Base-by-base conservation (phyloP, 2,888 invertebrate genomes). In the Caenorhabditis uteleia region DNA sequence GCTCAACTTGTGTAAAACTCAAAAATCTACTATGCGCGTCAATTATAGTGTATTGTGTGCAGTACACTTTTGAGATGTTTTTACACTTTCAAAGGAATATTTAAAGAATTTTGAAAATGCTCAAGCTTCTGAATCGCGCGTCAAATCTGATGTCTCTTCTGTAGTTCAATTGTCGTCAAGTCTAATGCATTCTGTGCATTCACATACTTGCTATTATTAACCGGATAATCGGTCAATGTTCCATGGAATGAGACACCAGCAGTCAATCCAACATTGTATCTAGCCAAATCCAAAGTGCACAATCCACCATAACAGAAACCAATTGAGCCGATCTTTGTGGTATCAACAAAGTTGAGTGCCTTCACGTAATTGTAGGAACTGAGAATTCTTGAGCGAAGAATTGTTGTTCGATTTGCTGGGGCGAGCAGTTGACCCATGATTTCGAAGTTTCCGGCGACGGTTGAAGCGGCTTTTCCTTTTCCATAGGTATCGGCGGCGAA, bases 241-340 rank as follows among this genome's bases (percentile, higher is more conserved):
- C 78, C 78, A 43, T 78, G 78, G 50, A 78, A 78, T 12, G 77
- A 72, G 0, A 78, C 77, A 8, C 65, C 78, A 1, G 71, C 71
- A 26, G 53, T 62, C 23, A 76, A 43, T 14, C 75, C 78, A 7
- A 70, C 56, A 44, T 74, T 68, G 39, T 66, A 69, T 14, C 79
- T 54, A 1, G 77, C 77, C 62, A 79, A 45, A 47, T 79, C 79
- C 36, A 79, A 40, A 2, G 69, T 66, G 44, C 77, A 77, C 25
- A 74, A 40, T 7, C 79, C 79, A 8, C 79, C 79, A 56, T 76
- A 80, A 48, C 79, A 79, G 64, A 61, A 79, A 6, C 79, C 79
- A 44, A 79, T 76, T 1, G 70, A 58, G 1, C 61, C 75, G 33
- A 79, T 77, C 61, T 34, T 54, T 18, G 33, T 62, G 7, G 59